These are phyloP conservation scores for Acrossocheilus fasciatus DNA, from an alignment of 2,797 vertebrate genomes.

Conservation along the genomic window DNA sequence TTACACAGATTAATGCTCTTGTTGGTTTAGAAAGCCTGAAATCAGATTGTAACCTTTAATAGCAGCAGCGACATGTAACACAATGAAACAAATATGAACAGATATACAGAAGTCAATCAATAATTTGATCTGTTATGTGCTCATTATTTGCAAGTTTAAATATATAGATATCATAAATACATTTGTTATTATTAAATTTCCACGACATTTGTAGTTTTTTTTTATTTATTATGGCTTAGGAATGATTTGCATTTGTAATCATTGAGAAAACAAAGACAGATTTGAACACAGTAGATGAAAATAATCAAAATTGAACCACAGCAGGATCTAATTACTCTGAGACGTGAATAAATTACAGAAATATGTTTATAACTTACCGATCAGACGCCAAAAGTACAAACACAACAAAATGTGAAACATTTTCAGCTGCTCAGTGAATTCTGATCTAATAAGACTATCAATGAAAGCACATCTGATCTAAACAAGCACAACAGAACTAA, in stretches of 20 bases:
- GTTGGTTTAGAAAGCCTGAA: not conserved
- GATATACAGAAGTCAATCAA: too few relatives aligned
- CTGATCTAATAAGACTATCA: not conserved
- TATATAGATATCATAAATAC: too few relatives aligned
- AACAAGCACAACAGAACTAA: not conserved
- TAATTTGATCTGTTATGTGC: too few relatives aligned
- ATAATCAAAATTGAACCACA: not conserved
- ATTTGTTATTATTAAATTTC: too few relatives aligned
- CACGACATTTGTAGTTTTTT: too few relatives aligned
- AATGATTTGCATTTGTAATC: not conserved
- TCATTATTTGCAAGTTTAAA: too few relatives aligned
- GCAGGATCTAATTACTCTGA: not conserved
- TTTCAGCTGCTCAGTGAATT: not conserved
- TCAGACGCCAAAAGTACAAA: not conserved
- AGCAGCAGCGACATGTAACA: too few relatives aligned
- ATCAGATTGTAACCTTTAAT: not conserved
- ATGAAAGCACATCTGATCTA: not conserved
- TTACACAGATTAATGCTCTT: not conserved
- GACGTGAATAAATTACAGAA: not conserved
- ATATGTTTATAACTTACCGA: not conserved
- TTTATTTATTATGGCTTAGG: too few relatives aligned
- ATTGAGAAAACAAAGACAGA: too few relatives aligned
- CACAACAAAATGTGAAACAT: not conserved
- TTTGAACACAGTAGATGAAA: too few relatives aligned
- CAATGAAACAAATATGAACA: too few relatives aligned